Evolutionary conservation across 1,140 invertebrate species (phyloP).

Genomic region (Plodia interpunctella): DNA sequence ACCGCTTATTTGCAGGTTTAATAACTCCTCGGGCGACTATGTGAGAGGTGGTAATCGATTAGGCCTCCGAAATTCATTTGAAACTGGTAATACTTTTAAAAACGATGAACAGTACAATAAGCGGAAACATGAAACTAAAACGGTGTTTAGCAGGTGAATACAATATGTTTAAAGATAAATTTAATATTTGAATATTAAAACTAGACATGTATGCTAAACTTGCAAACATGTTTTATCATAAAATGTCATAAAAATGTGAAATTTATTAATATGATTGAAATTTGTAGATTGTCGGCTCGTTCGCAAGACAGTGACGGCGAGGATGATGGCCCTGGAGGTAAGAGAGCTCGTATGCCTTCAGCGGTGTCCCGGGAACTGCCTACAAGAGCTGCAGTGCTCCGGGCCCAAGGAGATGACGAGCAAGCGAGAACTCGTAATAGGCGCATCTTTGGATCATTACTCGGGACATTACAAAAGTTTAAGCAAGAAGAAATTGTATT

Average conservation of each 20-base stretch:
- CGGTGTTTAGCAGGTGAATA: conserved; percentile 69
- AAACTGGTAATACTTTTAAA: conserved; percentile 50
- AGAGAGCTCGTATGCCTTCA: conserved; percentile 60
- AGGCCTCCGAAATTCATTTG: conserved; percentile 50
- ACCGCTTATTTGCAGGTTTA: conserved; percentile 45
- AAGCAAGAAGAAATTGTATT: conserved; percentile 94
- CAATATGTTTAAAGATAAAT: too few relatives aligned
- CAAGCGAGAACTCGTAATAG: conserved; percentile 91
- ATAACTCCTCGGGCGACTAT: conserved; percentile 53
- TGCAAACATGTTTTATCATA: too few relatives aligned
- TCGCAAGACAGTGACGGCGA: conserved; percentile 66
- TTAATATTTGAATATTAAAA: too few relatives aligned
- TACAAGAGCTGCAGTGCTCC: conserved; percentile 70
- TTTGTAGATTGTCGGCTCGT: conserved; percentile 57
- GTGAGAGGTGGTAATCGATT: conserved; percentile 45
- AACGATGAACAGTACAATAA: conserved; percentile 59
- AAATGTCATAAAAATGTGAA: too few relatives aligned
- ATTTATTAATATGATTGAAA: too few relatives aligned
- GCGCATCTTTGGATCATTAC: conserved; percentile 95
- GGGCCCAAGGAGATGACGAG: conserved; percentile 90
- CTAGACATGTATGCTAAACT: too few relatives aligned
- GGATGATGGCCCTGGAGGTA: conserved; percentile 51
- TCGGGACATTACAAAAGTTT: conserved; percentile 97
- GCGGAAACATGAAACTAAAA: conserved; percentile 73
- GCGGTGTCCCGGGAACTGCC: conserved; percentile 67